Conservation (phyloP, 2,888 invertebrate genomes). For the Zaprionus lineosus region DNA sequence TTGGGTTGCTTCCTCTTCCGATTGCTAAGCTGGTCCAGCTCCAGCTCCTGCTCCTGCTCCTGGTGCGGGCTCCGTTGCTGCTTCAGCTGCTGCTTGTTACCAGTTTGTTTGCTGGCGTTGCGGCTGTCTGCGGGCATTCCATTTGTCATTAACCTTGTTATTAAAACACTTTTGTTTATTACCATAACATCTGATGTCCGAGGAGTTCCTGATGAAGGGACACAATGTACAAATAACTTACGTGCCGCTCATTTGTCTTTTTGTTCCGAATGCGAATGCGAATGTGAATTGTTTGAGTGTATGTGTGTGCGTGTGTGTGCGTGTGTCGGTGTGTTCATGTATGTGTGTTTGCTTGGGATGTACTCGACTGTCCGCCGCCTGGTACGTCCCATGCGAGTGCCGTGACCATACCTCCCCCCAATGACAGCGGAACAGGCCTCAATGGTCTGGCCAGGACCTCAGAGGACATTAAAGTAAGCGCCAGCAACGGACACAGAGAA, state of each 20-base stretch:
- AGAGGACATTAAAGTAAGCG: constrained; percentile 17
- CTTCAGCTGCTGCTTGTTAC: too few relatives aligned
- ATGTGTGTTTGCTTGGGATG: neutral
- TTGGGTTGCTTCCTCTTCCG: neutral
- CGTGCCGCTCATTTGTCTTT: constrained; percentile 79
- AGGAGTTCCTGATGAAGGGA: constrained; percentile 30
- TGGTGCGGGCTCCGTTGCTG: too few relatives aligned
- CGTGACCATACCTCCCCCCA: too few relatives aligned
- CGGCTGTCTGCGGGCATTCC: constrained; percentile 62
- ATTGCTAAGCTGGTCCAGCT: constrained; percentile 3
- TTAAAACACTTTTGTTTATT: constrained; percentile 79
- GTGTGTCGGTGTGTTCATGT: constrained; percentile 2
- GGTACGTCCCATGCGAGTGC: too few relatives aligned
- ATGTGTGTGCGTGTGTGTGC: constrained; percentile 12
- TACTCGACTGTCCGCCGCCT: too few relatives aligned
- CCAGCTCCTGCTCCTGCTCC: neutral
- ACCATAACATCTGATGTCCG: constrained; percentile 79
- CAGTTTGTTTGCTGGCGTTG: constrained; percentile 25
- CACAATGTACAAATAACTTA: constrained; percentile 76
- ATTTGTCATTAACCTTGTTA: constrained; percentile 81
- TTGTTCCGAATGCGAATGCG: constrained; percentile 27
- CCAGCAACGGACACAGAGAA: constrained; percentile 16
- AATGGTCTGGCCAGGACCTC: neutral
- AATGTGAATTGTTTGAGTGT: constrained; percentile 7
- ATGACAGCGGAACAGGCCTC: neutral